Conservation (phyloP, 2,797 vertebrate species). For the Danio jaintianensis region DNA sequence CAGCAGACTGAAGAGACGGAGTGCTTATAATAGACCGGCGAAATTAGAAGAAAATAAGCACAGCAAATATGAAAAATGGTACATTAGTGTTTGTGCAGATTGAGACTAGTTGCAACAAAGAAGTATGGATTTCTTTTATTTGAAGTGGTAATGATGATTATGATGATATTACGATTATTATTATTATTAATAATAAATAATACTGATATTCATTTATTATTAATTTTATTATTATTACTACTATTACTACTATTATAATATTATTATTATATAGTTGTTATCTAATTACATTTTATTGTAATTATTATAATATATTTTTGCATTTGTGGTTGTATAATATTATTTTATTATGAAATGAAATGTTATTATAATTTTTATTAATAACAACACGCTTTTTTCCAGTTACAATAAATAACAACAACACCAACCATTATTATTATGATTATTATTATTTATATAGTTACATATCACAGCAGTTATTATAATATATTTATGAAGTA, state of each 20-base stretch:
- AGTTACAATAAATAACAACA: no score
- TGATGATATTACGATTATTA: neutral
- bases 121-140: neutral
- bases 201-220: neutral
- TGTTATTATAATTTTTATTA: no score
- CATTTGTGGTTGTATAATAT: no score
- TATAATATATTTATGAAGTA: no score
- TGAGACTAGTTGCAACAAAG: neutral
- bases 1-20: neutral
- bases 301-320: no score
- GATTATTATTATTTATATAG: no score
- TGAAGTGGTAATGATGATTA: neutral
- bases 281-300: no score
- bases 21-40: neutral
- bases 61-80: neutral
- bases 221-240: neutral
- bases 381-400: no score
- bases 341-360: no score
- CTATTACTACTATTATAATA: neutral
- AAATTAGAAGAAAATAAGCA: neutral
- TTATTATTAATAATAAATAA: neutral
- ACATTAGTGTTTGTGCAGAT: conserved; percentile 14
- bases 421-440: no score
- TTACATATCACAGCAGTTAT: no score
- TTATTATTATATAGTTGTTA: neutral